Evolutionary conservation across 2,113 vertebrate genomes (phyloP).

Genomic region (Sorex araneus): DNA sequence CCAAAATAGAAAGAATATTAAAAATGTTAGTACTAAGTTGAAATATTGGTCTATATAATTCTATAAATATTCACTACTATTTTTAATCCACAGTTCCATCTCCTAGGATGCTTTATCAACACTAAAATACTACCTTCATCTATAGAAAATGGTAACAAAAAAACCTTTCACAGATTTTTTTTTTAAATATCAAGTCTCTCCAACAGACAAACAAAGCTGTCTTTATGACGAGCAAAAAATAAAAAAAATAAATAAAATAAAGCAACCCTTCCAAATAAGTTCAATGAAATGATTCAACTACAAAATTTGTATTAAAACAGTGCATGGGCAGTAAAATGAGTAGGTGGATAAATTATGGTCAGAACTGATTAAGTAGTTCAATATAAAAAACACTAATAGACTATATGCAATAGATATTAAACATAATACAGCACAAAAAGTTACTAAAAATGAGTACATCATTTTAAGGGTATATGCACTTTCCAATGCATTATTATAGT

Average conservation of each 20-base stretch:
- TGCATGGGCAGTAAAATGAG: slow-evolving; percentile 50
- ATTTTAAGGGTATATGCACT: slow-evolving; percentile 65
- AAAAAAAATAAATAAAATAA: slow-evolving; percentile 71
- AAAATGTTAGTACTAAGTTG: neutral
- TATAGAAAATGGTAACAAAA: slow-evolving; percentile 70
- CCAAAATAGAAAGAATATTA: slow-evolving; percentile 44
- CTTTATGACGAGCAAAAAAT: slow-evolving; percentile 71
- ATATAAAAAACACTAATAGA: slow-evolving; percentile 82
- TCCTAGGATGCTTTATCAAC: slow-evolving; percentile 45
- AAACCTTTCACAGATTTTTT: slow-evolving; percentile 73
- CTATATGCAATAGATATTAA: slow-evolving; percentile 72
- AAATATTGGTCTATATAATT: neutral
- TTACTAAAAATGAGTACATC: slow-evolving; percentile 72
- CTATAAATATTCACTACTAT: slow-evolving; percentile 43
- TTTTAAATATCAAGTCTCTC: slow-evolving; percentile 64
- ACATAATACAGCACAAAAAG: slow-evolving; percentile 74
- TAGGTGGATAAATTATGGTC: slow-evolving; percentile 5
- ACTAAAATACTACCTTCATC: slow-evolving; percentile 75
- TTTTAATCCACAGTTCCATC: slow-evolving; percentile 69
- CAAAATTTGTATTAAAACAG: slow-evolving; percentile 70
- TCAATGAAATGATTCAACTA: slow-evolving; percentile 81
- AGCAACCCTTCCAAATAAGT: slow-evolving; percentile 67
- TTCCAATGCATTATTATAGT: slow-evolving; percentile 60
- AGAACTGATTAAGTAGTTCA: slow-evolving; percentile 80
- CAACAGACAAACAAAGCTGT: slow-evolving; percentile 70